Conservation (phyloP, 2,888 invertebrate species). For the Uropetala carovei region DNA sequence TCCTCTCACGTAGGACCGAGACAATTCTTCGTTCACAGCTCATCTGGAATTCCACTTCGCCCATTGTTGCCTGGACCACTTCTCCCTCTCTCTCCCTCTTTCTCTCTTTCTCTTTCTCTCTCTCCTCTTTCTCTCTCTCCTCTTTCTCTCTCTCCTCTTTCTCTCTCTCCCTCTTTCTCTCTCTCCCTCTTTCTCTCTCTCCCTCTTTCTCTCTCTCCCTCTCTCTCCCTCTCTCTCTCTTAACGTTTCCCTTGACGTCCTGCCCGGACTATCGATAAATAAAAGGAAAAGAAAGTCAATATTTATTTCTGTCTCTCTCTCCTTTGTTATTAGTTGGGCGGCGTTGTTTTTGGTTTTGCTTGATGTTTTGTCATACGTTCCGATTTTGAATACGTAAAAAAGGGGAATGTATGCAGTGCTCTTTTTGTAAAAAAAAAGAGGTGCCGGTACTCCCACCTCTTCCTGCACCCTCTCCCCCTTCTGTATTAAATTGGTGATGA, state of each 20-base stretch:
- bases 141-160: too few species aligned
- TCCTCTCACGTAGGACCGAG: background rate
- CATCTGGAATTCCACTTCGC: slow-evolving; percentile 7
- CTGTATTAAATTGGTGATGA: too few species aligned
- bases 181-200: too few species aligned
- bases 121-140: too few species aligned
- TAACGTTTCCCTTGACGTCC: background rate
- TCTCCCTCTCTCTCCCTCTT: background rate
- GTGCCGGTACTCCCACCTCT: too few species aligned
- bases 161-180: too few species aligned
- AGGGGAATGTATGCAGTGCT: too few species aligned
- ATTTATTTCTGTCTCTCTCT: background rate
- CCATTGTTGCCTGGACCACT: background rate
- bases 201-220: too few species aligned
- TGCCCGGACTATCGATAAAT: background rate
- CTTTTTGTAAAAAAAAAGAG: too few species aligned
- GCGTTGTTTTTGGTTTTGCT: background rate
- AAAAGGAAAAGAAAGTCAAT: background rate
- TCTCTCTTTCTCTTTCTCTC: too few species aligned
- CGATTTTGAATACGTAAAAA: background rate
- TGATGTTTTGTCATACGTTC: background rate
- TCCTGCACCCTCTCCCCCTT: too few species aligned
- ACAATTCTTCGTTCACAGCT: slow-evolving; percentile 41
- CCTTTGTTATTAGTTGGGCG: background rate
- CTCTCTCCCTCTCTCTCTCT: background rate